Conservation (phyloP, 2,888 invertebrate genomes). For the Siphlonurus alternatus region DNA sequence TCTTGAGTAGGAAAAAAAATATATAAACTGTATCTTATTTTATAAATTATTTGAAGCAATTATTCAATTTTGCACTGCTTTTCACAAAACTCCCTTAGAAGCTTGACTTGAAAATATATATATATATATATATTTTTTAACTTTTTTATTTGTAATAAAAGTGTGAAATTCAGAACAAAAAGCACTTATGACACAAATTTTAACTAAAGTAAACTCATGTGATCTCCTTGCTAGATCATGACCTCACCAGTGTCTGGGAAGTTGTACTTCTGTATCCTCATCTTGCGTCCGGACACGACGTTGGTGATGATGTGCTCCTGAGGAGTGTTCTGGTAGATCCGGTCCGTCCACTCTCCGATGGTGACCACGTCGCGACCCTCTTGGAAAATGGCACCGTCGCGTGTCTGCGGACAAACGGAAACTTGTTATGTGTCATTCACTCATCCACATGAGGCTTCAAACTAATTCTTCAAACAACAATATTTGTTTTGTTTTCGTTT, state of each 20-base stretch:
- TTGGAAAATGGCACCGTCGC: conserved; percentile 70
- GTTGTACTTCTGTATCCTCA: conserved; percentile 86
- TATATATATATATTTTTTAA: conserved; percentile 4
- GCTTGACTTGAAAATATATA: conserved; percentile 5
- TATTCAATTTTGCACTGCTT: too few relatives aligned
- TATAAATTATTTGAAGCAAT: too few relatives aligned
- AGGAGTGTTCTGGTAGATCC: conserved; percentile 84
- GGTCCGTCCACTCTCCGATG: conserved; percentile 83
- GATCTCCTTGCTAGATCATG: too few relatives aligned
- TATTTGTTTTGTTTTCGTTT: too few relatives aligned
- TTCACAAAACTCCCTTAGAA: too few relatives aligned
- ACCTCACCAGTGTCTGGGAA: conserved; percentile 86
- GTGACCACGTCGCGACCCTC: conserved; percentile 83
- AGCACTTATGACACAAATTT: too few relatives aligned
- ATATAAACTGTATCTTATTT: too few relatives aligned
- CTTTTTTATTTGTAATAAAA: background rate
- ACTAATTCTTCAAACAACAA: too few relatives aligned
- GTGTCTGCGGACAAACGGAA: conserved; percentile 44
- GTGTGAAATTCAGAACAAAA: background rate
- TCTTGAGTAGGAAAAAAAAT: too few relatives aligned
- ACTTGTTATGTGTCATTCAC: conserved; percentile 3
- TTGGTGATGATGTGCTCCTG: conserved; percentile 86
- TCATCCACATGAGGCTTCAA: too few relatives aligned
- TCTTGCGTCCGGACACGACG: conserved; percentile 78
- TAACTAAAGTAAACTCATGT: background rate